phyloP scores from a whole-genome alignment of 2,113 vertebrate species.

The Ophthalmolycus amberensis region DNA sequence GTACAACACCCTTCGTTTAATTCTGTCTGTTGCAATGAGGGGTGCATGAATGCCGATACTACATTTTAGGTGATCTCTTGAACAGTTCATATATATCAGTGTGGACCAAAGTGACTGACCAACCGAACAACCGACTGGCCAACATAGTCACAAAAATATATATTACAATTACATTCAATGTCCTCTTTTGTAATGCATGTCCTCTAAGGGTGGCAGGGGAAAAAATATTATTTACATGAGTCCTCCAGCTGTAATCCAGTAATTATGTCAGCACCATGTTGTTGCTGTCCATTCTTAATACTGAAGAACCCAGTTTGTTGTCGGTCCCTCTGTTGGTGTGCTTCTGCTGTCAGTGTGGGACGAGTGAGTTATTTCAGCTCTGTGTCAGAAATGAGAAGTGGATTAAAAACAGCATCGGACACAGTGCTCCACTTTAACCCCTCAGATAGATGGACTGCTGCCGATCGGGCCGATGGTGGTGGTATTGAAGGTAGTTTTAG shows the following conservation, averaged over 20 bases:
- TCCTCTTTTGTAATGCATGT: background rate
- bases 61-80: background rate
- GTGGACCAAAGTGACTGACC: background rate
- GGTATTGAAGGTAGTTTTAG: constrained; percentile 5
- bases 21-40: background rate
- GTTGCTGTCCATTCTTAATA: background rate
- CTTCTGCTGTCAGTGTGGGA: constrained; percentile 14
- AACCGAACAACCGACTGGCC: background rate
- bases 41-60: background rate
- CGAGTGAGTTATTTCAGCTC: constrained; percentile 33
- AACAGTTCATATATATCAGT: constrained; percentile 7
- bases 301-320: constrained; percentile 3
- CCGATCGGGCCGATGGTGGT: background rate
- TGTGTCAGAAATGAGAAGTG: constrained; percentile 40
- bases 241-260: constrained; percentile 28
- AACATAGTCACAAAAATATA: background rate
- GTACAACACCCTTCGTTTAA: background rate
- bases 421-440: constrained; percentile 16
- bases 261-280: constrained; percentile 27
- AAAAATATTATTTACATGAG: background rate
- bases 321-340: constrained; percentile 1
- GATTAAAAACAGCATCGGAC: constrained; percentile 32
- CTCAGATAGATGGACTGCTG: constrained; percentile 7
- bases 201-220: background rate
- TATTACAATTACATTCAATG: background rate